Base-by-base conservation (phyloP, 92 coral and sea anemone genomes). In the Plumapathes pennacea region DNA sequence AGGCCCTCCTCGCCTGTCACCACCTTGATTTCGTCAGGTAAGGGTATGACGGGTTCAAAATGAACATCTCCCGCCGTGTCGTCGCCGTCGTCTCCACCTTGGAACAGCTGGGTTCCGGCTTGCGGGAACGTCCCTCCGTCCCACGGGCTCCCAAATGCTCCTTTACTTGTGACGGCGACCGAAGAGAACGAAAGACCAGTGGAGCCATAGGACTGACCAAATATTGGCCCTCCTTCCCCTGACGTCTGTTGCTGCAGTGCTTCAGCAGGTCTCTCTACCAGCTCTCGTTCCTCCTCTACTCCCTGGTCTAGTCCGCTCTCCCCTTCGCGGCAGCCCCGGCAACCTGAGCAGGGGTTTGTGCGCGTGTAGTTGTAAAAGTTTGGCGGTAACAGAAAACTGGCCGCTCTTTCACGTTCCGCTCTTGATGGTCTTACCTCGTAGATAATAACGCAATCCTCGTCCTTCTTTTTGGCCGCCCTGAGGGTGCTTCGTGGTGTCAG, bases 1-100 rank as follows among this genome's bases (percentile, higher is more conserved):
- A 83, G 81, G 23, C 76, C 90, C 68, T 94, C 99, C 37, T 94
- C 99, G 15, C 99, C 99, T 30, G 99, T 84, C 9, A 54, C 74
- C 12, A 53, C 69, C 30, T 94, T 60, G 49, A 84, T 73, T 21
- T 80, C 64, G 12, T 72, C 90, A 20, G 99, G 97, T 21, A 94
- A 96, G 23, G 99, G 72, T 13, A 94, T 73, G 20, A 94, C 54
- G 30, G 99, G 96, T 57, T 89, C 85, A 42, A 94, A 88, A 40
- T 88, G 55, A 25, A 84, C 62, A n/a, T n/a, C n/a, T n/a, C n/a
- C n/a, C n/a, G n/a, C n/a, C n/a, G n/a, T n/a, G n/a, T n/a, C n/a
- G 28, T 80, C 81, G 32, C 63, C 87, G 1, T 64, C 72, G 19
- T 69, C 51, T 44, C 61, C 76, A 22, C 50, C 66, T 32, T 44